These are phyloP conservation scores for Polyommatus iphigenia DNA, from an alignment of 2,888 invertebrate genomes.

Conservation along the genomic window DNA sequence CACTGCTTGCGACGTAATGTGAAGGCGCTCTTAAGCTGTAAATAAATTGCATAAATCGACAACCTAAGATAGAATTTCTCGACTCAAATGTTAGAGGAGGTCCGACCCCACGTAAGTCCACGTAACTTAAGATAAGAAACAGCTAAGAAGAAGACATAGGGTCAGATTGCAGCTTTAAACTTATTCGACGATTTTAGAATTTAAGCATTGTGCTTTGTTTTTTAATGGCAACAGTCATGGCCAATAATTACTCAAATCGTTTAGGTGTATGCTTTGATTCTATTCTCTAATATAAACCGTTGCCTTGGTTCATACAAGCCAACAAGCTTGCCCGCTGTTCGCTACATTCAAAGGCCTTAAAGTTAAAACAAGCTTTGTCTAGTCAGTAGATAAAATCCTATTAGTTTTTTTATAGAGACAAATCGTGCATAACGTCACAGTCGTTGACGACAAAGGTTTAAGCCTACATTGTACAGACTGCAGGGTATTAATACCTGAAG, in stretches of 20 bases:
- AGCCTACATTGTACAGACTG: not conserved
- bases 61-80: too few relatives aligned
- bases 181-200: too few relatives aligned
- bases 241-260: not conserved
- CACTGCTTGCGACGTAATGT: too few relatives aligned
- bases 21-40: too few relatives aligned
- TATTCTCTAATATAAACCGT: not conserved
- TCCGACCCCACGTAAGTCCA: too few relatives aligned
- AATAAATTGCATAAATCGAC: too few relatives aligned
- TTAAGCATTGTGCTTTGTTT: too few relatives aligned
- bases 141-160: too few relatives aligned
- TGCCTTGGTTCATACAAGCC: not conserved
- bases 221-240: too few relatives aligned
- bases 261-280: not conserved
- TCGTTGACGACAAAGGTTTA: not conserved
- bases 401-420: not conserved
- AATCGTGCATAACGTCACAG: slow-evolving; percentile 8
- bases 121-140: too few relatives aligned
- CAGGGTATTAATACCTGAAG: not conserved
- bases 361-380: slow-evolving; percentile 5
- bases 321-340: not conserved
- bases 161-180: too few relatives aligned
- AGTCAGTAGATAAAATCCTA: not conserved
- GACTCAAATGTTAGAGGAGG: too few relatives aligned
- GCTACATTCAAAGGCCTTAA: not conserved